Conservation (phyloP, 2,797 vertebrate species). For the Cossypha niveicapilla region DNA sequence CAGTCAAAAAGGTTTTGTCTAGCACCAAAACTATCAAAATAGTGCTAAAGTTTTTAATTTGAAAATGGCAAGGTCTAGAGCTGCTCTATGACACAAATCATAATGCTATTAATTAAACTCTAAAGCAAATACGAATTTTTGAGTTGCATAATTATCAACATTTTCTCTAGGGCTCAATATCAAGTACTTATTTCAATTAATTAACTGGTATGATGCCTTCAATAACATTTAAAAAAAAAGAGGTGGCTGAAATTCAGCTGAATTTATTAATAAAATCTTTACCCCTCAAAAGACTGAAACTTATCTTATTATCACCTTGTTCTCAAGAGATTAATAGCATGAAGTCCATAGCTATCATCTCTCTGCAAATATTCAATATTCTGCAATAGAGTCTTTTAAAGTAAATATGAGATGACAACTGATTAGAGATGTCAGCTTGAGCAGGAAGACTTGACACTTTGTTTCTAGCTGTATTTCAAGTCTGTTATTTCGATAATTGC, state of each 20-base stretch:
- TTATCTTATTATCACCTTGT: conserved; percentile 2
- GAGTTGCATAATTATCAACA: background rate
- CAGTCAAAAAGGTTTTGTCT: background rate
- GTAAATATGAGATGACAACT: conserved; percentile 55
- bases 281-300: background rate
- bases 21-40: background rate
- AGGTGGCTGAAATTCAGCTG: background rate
- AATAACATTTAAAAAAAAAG: background rate
- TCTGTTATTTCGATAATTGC: conserved; percentile 50
- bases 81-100: background rate
- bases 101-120: conserved; percentile 22
- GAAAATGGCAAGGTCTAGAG: background rate
- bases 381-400: conserved; percentile 37
- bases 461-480: conserved; percentile 36
- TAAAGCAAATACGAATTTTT: background rate
- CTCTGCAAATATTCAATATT: conserved; percentile 27
- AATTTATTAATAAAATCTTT: conserved; percentile 2
- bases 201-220: background rate
- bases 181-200: conserved; percentile 18
- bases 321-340: conserved; percentile 6
- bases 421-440: conserved; percentile 59
- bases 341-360: background rate
- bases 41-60: background rate
- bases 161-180: conserved; percentile 2
- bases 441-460: conserved; percentile 30